Percentiles rank a stretch among this genome's conserved stretches.
Conservation (phyloP, 2,797 vertebrate genomes). For the Cygnus olor region DNA sequence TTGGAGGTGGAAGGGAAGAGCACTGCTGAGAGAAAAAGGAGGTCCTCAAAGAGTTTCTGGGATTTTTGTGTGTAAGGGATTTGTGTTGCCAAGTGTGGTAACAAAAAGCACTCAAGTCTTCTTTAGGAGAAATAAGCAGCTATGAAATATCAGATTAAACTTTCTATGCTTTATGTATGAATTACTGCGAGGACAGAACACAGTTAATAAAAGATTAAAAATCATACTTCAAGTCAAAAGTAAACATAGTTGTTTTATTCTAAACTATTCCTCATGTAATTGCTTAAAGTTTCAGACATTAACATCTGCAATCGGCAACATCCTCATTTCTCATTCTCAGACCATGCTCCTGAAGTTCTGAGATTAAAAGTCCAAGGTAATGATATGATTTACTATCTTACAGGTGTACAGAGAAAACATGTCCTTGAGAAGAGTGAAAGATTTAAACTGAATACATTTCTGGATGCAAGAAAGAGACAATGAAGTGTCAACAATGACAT, state of each 20-base stretch:
- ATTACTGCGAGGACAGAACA: not conserved
- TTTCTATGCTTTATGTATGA: not conserved
- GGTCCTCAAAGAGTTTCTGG: not conserved
- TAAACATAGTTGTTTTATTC: not conserved
- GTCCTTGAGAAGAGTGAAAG: not conserved
- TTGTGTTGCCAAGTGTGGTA: not conserved
- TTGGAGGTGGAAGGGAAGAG: not conserved
- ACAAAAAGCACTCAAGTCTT: not conserved
- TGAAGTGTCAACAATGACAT: not conserved
- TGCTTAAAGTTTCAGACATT: not conserved
- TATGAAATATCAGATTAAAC: not conserved
- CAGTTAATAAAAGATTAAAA: not conserved
- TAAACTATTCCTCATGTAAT: not conserved
- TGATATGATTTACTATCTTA: not conserved
- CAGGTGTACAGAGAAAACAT: not conserved
- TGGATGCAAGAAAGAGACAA: not conserved
- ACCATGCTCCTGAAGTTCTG: not conserved
- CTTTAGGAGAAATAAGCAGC: not conserved
- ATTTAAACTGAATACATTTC: not conserved
- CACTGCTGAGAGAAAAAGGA: not conserved
- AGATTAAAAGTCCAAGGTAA: not conserved
- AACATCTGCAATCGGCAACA: not conserved
- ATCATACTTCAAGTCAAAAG: not conserved
- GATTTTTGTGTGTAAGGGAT: not conserved
- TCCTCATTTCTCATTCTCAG: not conserved